These are phyloP conservation scores for Adelges cooleyi DNA, from an alignment of 1,140 invertebrate species.

Conservation along the genomic window DNA sequence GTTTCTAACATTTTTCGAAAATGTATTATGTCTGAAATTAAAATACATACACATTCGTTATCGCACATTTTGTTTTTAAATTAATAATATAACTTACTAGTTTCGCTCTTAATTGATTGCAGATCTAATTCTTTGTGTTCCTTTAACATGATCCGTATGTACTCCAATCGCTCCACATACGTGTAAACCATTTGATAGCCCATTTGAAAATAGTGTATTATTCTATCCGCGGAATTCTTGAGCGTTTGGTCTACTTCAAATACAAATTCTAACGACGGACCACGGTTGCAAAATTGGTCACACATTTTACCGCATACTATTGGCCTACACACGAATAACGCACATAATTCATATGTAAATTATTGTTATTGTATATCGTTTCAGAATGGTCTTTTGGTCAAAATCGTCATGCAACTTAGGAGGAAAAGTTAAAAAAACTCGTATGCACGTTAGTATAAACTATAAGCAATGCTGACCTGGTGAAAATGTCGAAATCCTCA, in stretches of 20 bases:
- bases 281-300: background rate
- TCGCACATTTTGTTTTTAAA: background rate
- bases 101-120: background rate
- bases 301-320: background rate
- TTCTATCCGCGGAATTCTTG: background rate
- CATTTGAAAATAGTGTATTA: background rate
- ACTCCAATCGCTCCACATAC: background rate
- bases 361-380: background rate
- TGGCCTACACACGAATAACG: background rate
- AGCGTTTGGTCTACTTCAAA: background rate
- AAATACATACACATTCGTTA: background rate
- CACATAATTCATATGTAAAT: background rate
- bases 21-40: background rate
- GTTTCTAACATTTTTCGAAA: slow-evolving; percentile 2
- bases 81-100: background rate
- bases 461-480: background rate
- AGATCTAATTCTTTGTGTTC: background rate
- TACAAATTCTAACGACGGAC: background rate
- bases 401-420: background rate
- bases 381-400: background rate
- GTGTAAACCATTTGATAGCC: background rate
- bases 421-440: background rate
- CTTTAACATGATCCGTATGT: background rate
- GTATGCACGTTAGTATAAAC: background rate
- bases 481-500: background rate